A percentile compares a stretch with the other conserved stretches of the same genome.
phyloP scores from a whole-genome alignment of 2,888 invertebrate species.

The Tortrix viridana region DNA sequence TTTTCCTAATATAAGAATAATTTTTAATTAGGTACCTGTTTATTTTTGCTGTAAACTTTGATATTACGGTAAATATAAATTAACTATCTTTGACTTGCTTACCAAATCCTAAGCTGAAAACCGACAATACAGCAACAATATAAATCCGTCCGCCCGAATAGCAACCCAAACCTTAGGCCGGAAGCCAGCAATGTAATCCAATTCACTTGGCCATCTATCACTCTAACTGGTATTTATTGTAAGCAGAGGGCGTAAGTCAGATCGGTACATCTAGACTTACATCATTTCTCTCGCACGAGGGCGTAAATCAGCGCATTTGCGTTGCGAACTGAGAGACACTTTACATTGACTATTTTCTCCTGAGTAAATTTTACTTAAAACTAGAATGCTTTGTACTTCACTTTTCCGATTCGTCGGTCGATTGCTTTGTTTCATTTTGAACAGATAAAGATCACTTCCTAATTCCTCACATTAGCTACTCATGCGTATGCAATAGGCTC shows the following conservation, averaged over 20 bases:
- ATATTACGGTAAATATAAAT: not conserved
- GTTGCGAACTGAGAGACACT: constrained; percentile 9
- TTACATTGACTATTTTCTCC: constrained; percentile 18
- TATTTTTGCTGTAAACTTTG: too few species aligned
- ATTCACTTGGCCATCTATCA: constrained; percentile 57
- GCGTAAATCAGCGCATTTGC: constrained; percentile 20
- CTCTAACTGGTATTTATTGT: constrained; percentile 64
- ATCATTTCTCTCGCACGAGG: constrained; percentile 15
- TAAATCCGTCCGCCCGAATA: constrained; percentile 10
- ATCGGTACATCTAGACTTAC: constrained; percentile 20
- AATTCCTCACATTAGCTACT: constrained; percentile 26
- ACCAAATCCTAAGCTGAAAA: not conserved
- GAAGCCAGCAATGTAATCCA: constrained; percentile 57
- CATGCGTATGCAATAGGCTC: constrained; percentile 24
- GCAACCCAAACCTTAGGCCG: constrained; percentile 41
- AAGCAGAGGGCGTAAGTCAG: constrained; percentile 41
- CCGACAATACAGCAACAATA: not conserved
- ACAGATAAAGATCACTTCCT: constrained; percentile 17
- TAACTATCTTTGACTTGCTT: not conserved
- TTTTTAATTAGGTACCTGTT: too few species aligned
- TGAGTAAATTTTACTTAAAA: not conserved
- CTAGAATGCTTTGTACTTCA: constrained; percentile 17
- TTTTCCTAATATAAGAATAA: too few species aligned
- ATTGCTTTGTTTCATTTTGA: constrained; percentile 23
- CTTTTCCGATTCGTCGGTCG: constrained; percentile 8